Evolutionary conservation across 2,797 vertebrate genomes (phyloP), one percentile per base, ranked within the genome.

Genomic region (Botia kubotai): DNA sequence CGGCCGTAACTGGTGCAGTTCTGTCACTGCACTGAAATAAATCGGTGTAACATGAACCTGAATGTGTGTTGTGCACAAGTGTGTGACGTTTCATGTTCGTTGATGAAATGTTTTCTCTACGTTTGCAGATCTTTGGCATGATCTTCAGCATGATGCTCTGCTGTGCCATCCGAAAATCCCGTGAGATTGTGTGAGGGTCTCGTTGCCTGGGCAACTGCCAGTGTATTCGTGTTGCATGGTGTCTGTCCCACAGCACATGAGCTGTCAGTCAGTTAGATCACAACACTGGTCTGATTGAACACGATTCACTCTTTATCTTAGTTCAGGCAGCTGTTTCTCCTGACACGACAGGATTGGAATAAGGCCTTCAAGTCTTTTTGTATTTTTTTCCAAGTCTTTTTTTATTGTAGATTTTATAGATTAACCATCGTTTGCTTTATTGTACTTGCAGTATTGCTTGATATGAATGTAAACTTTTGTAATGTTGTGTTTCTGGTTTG

Each of bases 101-200:
- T 70, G 6, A 70, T 17, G 10, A 1, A 19, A 29, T 50, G 14
- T 4, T 33, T 63, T 62, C 5, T 36, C 8, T 79, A 2, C 14
- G 0, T 78, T 14, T 88, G 79, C 92, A 99, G 98, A 89, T 98
- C 77, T 96, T 99, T 4, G 97, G 97, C 73, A 98, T 99, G 97
- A 95, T 99, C 90, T 98, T 98, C 90, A 99, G 97, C 89, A 98
- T 98, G 96, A 90, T 99, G 84, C 92, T 99, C 70, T 97, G 96
- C 92, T 99, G 97, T 13, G 97, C 97, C 79, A 98, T 99, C 90
- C 96, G 96, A 88, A 97, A 93, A 90, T 97, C 92, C 87, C 93
- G 95, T 72, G 97, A 99, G 90, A 96, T 99, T 92, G 97, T 99
- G 90, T 99, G 90, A 90, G 50, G 74, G 79, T 73, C 77, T 76